A percentile compares a stretch with the other conserved stretches of the same genome.
Evolutionary conservation across 2,113 vertebrate species (phyloP).

Genomic region (Cyanistes caeruleus): DNA sequence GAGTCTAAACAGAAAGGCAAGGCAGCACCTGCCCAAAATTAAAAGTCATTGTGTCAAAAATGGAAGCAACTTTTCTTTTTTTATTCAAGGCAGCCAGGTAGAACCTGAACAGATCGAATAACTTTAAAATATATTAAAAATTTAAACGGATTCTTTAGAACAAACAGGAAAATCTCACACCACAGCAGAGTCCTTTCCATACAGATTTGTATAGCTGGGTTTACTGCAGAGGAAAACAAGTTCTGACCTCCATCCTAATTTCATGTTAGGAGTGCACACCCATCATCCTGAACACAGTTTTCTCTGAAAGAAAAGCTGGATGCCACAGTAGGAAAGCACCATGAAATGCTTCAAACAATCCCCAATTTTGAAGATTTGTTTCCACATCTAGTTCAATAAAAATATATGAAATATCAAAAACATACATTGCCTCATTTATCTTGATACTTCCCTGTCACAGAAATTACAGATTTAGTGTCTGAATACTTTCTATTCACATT

Average conservation of each 20-base stretch:
- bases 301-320: background rate
- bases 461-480: background rate
- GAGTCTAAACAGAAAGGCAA: background rate
- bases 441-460: background rate
- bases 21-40: background rate
- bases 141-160: background rate
- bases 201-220: accelerated
- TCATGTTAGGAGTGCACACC: background rate
- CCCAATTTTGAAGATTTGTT: background rate
- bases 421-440: background rate
- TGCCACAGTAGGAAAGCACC: background rate
- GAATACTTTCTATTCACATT: background rate
- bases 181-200: background rate
- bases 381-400: background rate
- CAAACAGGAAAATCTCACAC: background rate
- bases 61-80: background rate
- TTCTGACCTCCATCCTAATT: background rate
- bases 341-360: background rate
- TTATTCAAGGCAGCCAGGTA: background rate
- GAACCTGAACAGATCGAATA: background rate
- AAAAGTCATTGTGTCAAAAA: background rate
- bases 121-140: background rate
- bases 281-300: background rate
- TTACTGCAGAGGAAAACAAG: background rate
- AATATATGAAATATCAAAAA: background rate